Evolutionary conservation across 2,797 vertebrate genomes (phyloP), one percentile per base, ranked within the genome.

Genomic region (Poeciliopsis presidionis): DNA sequence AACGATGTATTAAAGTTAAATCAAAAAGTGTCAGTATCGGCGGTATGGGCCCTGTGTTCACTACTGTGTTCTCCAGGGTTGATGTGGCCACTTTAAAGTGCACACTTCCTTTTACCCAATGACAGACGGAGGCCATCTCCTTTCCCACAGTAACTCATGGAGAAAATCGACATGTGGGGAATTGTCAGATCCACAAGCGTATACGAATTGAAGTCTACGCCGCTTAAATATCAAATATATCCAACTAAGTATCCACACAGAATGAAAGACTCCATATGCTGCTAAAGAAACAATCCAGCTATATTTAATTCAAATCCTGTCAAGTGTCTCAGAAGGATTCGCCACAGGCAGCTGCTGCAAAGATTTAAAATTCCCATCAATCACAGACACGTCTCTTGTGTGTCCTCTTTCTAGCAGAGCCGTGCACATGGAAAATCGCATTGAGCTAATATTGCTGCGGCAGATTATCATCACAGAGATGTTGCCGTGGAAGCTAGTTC

Each of bases 271-370:
- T 0, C 41, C 2, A 13, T 79, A 67, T 5, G 0, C 69, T 82
- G 81, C 80, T 84, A 16, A 70, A 77, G 74, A 91, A 77, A 78
- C 73, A 81, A 57, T 80, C 30, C 74, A 8, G 84, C 78, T 87
- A 75, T 84, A 81, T 90, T 84, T 85, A 79, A 85, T 77, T 83
- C 80, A 88, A 81, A 88, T 90, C 77, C 57, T 76, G 77, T 86
- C 78, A 85, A 76, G 74, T 75, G 81, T 86, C 80, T 82, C 63
- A 76, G 79, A 84, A 87, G 79, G 87, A 88, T 91, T 92, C 39
- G 7, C 83, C 72, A 84, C 77, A 77, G 59, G 70, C 84, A 77
- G 81, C 72, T 75, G 75, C 81, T 84, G 73, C 73, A 86, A 81
- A 67, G 67, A 33, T 81, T 77, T 75, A 30, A 87, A 80, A 80